phyloP scores from a whole-genome alignment of 2,888 invertebrate species.

The Euzetes globulus region DNA sequence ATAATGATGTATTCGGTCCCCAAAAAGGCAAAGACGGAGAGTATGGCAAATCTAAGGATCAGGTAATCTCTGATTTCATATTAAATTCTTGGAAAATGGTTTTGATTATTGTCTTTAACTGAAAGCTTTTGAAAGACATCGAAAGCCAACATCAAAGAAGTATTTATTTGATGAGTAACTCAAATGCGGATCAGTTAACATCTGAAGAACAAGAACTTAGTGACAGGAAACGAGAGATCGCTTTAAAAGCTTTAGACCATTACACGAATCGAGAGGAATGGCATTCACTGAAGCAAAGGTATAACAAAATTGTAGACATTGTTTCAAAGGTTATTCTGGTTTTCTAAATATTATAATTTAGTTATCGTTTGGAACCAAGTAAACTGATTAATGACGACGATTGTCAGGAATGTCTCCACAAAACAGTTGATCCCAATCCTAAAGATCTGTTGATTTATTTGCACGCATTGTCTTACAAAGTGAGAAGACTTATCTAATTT shows the following conservation, averaged over 20 bases:
- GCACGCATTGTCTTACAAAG: slow-evolving; percentile 59
- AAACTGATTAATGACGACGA: slow-evolving; percentile 72
- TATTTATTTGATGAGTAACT: not conserved
- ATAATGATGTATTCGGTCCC: slow-evolving; percentile 82
- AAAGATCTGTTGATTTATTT: slow-evolving; percentile 90
- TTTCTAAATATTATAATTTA: not conserved
- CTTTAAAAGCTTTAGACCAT: slow-evolving; percentile 29
- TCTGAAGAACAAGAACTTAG: not conserved
- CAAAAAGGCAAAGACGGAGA: slow-evolving; percentile 80
- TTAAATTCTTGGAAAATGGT: not conserved
- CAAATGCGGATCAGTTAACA: not conserved
- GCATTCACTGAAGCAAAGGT: slow-evolving; percentile 31
- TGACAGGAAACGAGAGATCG: slow-evolving; percentile 9
- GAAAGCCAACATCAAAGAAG: not conserved
- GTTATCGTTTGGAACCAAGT: slow-evolving; percentile 52
- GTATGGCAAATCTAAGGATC: slow-evolving; percentile 76
- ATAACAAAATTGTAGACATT: slow-evolving; percentile 47
- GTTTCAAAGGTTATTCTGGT: slow-evolving; percentile 52
- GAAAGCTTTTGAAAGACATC: slow-evolving; percentile 25
- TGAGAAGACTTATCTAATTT: slow-evolving; percentile 39
- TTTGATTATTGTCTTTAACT: not conserved
- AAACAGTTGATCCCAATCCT: slow-evolving; percentile 82
- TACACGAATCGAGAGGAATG: slow-evolving; percentile 29
- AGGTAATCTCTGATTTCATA: slow-evolving; percentile 50
- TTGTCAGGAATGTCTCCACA: slow-evolving; percentile 86